Evolutionary conservation across 2,888 invertebrate genomes (phyloP).

Genomic region (Alentia gelatinosa): DNA sequence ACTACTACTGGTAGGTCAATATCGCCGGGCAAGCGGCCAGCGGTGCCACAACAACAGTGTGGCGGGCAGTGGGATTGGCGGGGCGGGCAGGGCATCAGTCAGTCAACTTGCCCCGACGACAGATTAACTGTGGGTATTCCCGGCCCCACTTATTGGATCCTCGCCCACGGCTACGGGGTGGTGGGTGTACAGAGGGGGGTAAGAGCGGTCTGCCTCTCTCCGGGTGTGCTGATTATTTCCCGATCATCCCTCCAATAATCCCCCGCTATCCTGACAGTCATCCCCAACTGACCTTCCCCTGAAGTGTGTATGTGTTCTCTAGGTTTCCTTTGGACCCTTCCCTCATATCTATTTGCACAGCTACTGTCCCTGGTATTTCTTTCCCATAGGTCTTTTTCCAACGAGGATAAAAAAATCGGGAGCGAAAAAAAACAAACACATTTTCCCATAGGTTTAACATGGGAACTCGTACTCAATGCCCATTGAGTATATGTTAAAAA

Average conservation of each 20-base stretch:
- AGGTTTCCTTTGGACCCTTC: too few relatives aligned
- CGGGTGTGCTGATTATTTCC: background rate
- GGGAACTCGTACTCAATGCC: too few relatives aligned
- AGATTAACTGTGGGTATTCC: background rate
- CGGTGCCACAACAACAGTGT: background rate
- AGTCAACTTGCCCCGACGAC: background rate
- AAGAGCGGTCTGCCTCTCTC: background rate
- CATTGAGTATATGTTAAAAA: too few relatives aligned
- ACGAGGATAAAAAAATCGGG: too few relatives aligned
- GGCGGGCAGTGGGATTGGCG: background rate
- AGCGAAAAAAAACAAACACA: too few relatives aligned
- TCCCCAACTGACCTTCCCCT: background rate
- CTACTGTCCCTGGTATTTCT: too few relatives aligned
- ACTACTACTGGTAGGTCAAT: constrained; percentile 11
- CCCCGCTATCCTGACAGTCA: background rate
- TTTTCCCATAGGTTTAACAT: too few relatives aligned
- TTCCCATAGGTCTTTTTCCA: too few relatives aligned
- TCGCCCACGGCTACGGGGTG: too few relatives aligned
- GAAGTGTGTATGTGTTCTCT: too few relatives aligned
- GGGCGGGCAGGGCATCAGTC: background rate
- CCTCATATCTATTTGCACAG: too few relatives aligned
- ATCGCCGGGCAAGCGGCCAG: background rate
- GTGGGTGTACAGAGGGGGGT: too few relatives aligned
- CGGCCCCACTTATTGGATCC: background rate
- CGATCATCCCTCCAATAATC: background rate